These are phyloP conservation scores for Drosophila rubida DNA, from an alignment of 2,888 invertebrate genomes.

Conservation along the genomic window DNA sequence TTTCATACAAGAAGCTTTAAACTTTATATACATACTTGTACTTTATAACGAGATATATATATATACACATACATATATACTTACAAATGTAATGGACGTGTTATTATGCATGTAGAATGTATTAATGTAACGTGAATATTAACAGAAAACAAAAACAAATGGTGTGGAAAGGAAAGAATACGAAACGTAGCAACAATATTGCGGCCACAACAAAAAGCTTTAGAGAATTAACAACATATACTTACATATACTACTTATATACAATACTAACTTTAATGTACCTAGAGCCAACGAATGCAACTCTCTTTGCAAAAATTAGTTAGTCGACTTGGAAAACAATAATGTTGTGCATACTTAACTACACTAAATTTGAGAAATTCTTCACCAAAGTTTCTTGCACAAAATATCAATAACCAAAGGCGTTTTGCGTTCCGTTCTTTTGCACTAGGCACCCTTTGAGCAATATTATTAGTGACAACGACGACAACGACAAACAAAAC, in stretches of 20 bases:
- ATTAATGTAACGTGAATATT: constrained; percentile 36
- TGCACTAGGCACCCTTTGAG: constrained; percentile 30
- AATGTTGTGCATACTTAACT: constrained; percentile 23
- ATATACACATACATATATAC: constrained; percentile 22
- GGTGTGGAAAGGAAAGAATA: constrained; percentile 21
- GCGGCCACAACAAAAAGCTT: constrained; percentile 42
- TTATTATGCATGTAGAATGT: constrained; percentile 28
- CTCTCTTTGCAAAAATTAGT: constrained; percentile 23
- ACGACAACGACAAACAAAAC: neutral
- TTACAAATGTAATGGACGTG: constrained; percentile 33
- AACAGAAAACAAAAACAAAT: constrained; percentile 19
- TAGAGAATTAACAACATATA: constrained; percentile 37
- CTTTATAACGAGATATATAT: constrained; percentile 23
- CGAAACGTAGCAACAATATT: constrained; percentile 26
- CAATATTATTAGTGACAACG: constrained; percentile 16
- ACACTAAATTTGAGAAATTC: constrained; percentile 1
- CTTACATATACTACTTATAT: constrained; percentile 24
- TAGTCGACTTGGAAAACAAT: constrained; percentile 28
- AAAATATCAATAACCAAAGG: constrained; percentile 5
- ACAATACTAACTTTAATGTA: constrained; percentile 37
- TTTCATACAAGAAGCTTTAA: constrained; percentile 62
- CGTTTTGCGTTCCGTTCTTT: constrained; percentile 19
- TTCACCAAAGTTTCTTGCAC: constrained; percentile 23
- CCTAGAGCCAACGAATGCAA: constrained; percentile 50
- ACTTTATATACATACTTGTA: constrained; percentile 42